Evolutionary conservation across 2,113 vertebrate genomes (phyloP).

Genomic region (Clarias magur): DNA sequence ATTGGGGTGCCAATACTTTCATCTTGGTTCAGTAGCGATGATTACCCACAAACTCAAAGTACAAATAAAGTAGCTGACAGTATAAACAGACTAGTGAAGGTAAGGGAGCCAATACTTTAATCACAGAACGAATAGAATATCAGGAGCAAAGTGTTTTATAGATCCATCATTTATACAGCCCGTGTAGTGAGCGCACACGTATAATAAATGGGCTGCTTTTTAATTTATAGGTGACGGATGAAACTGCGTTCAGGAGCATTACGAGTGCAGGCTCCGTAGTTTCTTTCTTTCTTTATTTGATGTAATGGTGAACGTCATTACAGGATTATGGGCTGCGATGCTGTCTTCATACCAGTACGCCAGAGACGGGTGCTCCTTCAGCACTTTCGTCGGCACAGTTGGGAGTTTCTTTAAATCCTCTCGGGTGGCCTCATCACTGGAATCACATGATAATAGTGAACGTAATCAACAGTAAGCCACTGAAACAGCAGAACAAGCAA

Average conservation of each 20-base stretch:
- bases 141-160: neutral
- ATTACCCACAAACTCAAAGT: neutral
- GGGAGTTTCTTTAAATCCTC: constrained; percentile 94
- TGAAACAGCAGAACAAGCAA: neutral
- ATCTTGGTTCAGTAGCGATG: neutral
- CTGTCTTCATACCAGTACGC: constrained; percentile 85
- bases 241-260: neutral
- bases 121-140: neutral
- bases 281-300: neutral
- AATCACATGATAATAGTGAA: constrained; percentile 50
- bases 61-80: neutral
- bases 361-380: constrained; percentile 96
- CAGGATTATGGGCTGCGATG: neutral
- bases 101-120: neutral
- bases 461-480: neutral
- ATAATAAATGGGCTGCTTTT: neutral
- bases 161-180: neutral
- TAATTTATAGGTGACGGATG: neutral
- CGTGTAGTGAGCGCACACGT: neutral
- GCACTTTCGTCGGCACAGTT: constrained; percentile 90
- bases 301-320: neutral
- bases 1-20: neutral
- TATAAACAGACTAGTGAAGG: neutral
- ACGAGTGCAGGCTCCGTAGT: neutral
- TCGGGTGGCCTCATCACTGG: constrained; percentile 90